Conservation (phyloP, 2,888 invertebrate genomes). For the Caenorhabditis imperialis region DNA sequence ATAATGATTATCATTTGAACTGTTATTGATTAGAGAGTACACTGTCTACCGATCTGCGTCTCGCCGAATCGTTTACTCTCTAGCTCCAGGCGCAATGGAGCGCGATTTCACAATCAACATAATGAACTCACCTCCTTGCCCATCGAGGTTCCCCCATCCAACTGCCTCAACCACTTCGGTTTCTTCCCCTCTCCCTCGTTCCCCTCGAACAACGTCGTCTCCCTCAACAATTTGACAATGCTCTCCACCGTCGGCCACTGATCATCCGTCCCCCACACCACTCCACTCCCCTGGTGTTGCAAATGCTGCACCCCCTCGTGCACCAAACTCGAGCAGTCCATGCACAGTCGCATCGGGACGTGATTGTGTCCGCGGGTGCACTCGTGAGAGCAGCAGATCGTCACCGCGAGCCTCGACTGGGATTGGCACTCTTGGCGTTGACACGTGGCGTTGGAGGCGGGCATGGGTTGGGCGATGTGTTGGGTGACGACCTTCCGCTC, state of each 20-base stretch:
- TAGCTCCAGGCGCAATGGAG: no score
- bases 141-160: slow-evolving; percentile 75
- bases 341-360: slow-evolving; percentile 88
- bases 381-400: slow-evolving; percentile 95
- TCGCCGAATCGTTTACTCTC: no score
- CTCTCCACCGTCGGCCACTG: slow-evolving; percentile 75
- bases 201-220: slow-evolving; percentile 82
- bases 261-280: slow-evolving; percentile 68
- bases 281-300: slow-evolving; percentile 61
- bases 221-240: slow-evolving; percentile 85
- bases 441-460: slow-evolving; percentile 73
- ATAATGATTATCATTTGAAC: no score
- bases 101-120: no score
- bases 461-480: slow-evolving; percentile 75
- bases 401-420: slow-evolving; percentile 90
- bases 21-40: no score
- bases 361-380: slow-evolving; percentile 96
- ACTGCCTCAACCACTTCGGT: slow-evolving; percentile 78
- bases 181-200: slow-evolving; percentile 74
- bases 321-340: slow-evolving; percentile 70
- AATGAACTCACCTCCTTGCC: slow-evolving; percentile 56
- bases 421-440: slow-evolving; percentile 86
- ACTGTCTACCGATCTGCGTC: no score
- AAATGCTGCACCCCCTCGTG: slow-evolving; percentile 58
- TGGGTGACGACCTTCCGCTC: slow-evolving; percentile 72